Conservation (phyloP, 2,888 invertebrate genomes). For the Agrochola lychnidis region DNA sequence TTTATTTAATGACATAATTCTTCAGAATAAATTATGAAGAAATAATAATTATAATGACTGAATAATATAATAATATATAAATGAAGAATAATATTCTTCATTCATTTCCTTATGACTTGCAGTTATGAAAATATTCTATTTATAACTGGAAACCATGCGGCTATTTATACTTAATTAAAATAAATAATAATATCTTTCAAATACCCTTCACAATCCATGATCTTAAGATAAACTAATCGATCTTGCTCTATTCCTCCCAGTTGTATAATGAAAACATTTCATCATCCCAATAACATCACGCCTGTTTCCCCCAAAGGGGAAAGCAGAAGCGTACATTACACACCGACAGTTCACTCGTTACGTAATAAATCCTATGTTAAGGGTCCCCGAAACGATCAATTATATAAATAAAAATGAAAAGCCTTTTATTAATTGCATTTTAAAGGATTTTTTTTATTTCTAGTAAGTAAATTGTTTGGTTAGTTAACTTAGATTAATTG, state of each 20-base stretch:
- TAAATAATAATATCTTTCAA: slow-evolving; percentile 41
- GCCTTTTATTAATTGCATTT: no score
- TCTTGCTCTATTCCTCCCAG: slow-evolving; percentile 11
- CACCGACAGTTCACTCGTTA: not conserved
- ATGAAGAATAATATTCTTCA: not conserved
- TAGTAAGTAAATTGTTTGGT: no score
- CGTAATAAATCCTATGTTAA: not conserved
- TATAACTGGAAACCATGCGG: slow-evolving; percentile 10
- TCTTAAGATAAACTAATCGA: slow-evolving; percentile 18
- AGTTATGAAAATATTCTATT: slow-evolving; percentile 14
- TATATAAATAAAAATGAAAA: no score
- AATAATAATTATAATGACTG: not conserved
- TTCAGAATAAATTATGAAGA: not conserved
- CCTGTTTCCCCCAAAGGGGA: not conserved
- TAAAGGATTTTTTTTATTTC: no score
- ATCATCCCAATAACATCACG: not conserved
- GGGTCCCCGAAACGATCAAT: no score
- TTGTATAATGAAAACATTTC: not conserved
- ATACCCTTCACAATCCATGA: slow-evolving; percentile 34
- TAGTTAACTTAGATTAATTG: no score
- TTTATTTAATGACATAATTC: not conserved
- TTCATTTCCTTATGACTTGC: not conserved
- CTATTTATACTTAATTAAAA: slow-evolving; percentile 5
- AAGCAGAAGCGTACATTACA: not conserved
- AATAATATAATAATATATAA: not conserved